These are phyloP conservation scores for Salvelinus fontinalis DNA, from an alignment of 2,113 vertebrate species.

Conservation along the genomic window DNA sequence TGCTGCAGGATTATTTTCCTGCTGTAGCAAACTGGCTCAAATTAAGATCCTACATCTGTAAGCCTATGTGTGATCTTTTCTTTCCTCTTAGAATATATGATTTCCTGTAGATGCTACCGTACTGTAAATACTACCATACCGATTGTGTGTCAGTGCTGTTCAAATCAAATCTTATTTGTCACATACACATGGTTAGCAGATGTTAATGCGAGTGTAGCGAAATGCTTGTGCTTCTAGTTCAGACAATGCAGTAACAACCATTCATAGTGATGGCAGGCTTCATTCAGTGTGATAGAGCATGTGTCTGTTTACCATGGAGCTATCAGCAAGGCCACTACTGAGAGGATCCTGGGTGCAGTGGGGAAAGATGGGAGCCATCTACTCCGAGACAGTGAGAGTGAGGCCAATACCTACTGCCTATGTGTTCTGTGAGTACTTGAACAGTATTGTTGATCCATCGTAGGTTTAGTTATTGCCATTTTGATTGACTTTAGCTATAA, in stretches of 20 bases:
- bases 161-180: no score
- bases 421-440: conserved; percentile 83
- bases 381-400: conserved; percentile 79
- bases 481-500: background rate
- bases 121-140: background rate
- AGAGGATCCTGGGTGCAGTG: conserved; percentile 68
- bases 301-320: conserved; percentile 72
- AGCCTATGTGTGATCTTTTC: background rate
- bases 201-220: no score
- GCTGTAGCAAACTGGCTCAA: no score
- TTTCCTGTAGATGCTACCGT: background rate
- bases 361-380: conserved; percentile 80
- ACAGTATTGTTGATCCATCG: conserved; percentile 61
- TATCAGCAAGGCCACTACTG: conserved; percentile 72
- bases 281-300: conserved; percentile 22
- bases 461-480: conserved; percentile 1
- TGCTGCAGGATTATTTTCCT: no score
- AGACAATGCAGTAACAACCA: no score
- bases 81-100: background rate
- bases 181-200: no score
- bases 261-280: background rate
- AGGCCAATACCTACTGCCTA: conserved; percentile 76
- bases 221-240: no score
- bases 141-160: background rate
- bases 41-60: no score